These are phyloP conservation scores for Papilio xuthus DNA, from an alignment of 1,140 invertebrate genomes.

Conservation along the genomic window DNA sequence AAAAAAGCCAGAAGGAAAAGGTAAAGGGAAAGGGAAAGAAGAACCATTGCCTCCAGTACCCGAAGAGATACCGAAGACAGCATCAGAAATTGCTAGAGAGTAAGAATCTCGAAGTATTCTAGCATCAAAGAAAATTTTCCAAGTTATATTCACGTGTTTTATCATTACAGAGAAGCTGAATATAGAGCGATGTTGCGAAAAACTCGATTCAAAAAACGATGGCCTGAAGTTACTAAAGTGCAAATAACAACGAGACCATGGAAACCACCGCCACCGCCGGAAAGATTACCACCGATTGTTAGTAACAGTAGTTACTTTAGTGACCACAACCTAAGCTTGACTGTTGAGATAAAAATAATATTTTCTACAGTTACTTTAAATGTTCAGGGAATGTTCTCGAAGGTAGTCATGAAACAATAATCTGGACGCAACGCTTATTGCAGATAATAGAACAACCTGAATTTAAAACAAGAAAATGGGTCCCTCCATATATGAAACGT, in stretches of 20 bases:
- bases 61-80: constrained; percentile 58
- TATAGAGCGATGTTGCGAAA: constrained; percentile 55
- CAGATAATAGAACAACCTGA: constrained; percentile 61
- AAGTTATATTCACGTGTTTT: constrained; percentile 9
- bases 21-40: constrained; percentile 46
- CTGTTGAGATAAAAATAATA: neutral
- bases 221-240: constrained; percentile 66
- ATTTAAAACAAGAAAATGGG: constrained; percentile 54
- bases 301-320: constrained; percentile 37
- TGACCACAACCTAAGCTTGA: no score
- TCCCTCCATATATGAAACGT: constrained; percentile 58
- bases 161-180: constrained; percentile 57
- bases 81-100: constrained; percentile 61
- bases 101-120: constrained; percentile 40
- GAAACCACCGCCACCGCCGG: constrained; percentile 60
- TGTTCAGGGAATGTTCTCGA: no score
- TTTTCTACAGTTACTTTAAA: neutral
- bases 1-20: constrained; percentile 53
- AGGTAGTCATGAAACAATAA: no score
- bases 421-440: neutral
- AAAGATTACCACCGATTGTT: constrained; percentile 55
- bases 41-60: constrained; percentile 41
- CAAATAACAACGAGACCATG: constrained; percentile 56
- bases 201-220: constrained; percentile 58
- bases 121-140: neutral